Evolutionary conservation across 2,888 invertebrate genomes (phyloP).

Genomic region (Poecilobothrus nobilitatus): DNA sequence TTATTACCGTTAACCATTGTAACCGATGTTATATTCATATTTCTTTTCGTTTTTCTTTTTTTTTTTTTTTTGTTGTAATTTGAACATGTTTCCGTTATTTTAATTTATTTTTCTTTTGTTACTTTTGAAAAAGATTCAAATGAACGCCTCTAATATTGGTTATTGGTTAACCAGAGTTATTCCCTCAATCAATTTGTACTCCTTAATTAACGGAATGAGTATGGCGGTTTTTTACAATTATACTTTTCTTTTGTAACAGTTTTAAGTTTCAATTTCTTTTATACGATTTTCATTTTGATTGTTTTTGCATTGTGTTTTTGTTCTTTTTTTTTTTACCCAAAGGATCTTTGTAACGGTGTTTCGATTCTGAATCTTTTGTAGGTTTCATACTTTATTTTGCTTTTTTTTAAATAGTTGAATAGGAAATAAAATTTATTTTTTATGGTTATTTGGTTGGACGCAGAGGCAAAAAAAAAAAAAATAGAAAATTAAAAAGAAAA

Average conservation of each 20-base stretch:
- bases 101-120: no score
- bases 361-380: no score
- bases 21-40: no score
- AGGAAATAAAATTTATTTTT: constrained; percentile 1
- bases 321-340: neutral
- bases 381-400: neutral
- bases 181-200: neutral
- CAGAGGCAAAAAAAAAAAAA: neutral
- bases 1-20: neutral
- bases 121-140: no score
- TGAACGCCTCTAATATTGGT: neutral
- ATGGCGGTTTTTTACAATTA: no score
- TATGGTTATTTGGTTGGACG: neutral
- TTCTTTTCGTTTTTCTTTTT: no score
- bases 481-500: neutral
- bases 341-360: neutral
- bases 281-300: neutral
- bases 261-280: neutral
- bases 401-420: neutral
- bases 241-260: neutral
- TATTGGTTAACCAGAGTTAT: neutral
- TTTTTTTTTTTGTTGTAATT: no score
- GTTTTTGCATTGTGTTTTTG: neutral
- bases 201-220: no score
- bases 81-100: no score